Base-by-base conservation (phyloP, 2,113 vertebrate species). In the Clarias magur region DNA sequence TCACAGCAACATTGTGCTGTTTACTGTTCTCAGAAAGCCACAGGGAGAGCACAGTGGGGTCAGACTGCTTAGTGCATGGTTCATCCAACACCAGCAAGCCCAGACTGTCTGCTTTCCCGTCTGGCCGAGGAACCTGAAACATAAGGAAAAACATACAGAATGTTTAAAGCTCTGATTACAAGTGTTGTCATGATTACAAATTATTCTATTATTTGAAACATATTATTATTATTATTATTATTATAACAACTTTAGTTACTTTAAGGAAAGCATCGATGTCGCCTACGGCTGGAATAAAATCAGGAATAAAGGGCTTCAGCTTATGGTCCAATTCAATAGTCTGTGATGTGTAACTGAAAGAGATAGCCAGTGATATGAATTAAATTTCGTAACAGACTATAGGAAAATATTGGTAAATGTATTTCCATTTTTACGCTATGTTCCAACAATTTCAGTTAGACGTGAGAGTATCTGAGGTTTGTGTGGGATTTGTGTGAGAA, bases 241-340 rank as follows among this genome's bases (percentile, higher is more conserved):
- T 21, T 30, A 34, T 42, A 72, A 34, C 48, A 30, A 65, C 38
- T 54, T n/a, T 4, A 79, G 0, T 3, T 90, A 99, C 98, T 96
- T 99, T 99, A 10, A 99, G 94, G 92, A 99, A 99, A 0, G 98
- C 98, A 11, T 99, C 98, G 0, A 99, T 99, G 93, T 99, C 98
- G 23, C 98, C 98, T 10, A 99, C 98, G 0, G 98, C 97, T 0
- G 98, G 98, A 92, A 99, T 99, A 88, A 98, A 99, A 91, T 98
- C 97, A 5, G 98, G 98, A 86, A 99, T 99, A 91, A 99, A 99
- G 3, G 97, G 98, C 89, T 97, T 99, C 90, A 99, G 94, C 82
- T 96, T 98, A 93, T 97, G 95, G 3, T 99, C 96, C 59, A 99
- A 93, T 68, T 98, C 96, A 5, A 97, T 90, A 9, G 93, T 56